These are phyloP conservation scores for Eidolon dupreanum DNA, from an alignment of 2,797 vertebrate species.

Conservation along the genomic window DNA sequence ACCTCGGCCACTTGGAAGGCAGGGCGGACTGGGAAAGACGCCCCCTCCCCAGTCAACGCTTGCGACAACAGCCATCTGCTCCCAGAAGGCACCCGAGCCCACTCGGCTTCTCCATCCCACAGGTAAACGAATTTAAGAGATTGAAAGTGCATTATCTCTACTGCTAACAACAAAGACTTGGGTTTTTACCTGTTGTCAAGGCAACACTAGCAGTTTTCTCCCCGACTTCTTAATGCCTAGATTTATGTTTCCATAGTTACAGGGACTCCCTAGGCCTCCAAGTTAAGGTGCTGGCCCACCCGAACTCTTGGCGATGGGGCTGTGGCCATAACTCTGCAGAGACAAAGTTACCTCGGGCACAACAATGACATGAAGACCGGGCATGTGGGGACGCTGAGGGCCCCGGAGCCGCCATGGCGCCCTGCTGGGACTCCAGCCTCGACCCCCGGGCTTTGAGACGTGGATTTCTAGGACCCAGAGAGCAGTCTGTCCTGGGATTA, in stretches of 20 bases:
- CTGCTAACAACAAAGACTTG: conserved; percentile 68
- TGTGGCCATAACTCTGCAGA: conserved; percentile 6
- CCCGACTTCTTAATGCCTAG: conserved; percentile 81
- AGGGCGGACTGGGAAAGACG: not conserved
- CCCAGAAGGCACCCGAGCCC: not conserved
- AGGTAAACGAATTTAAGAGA: conserved; percentile 59
- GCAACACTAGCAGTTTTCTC: conserved; percentile 81
- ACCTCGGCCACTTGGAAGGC: not conserved
- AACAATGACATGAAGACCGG: not conserved
- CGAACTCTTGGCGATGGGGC: conserved; percentile 48
- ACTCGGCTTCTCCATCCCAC: conserved; percentile 22
- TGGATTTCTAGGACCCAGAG: no score
- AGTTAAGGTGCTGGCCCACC: conserved; percentile 77
- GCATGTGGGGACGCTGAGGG: not conserved
- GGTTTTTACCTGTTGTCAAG: conserved; percentile 83
- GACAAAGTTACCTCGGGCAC: no score
- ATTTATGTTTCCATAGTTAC: conserved; percentile 88
- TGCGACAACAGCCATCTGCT: not conserved
- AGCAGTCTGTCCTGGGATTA: not conserved
- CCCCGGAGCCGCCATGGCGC: not conserved
- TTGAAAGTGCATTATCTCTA: conserved; percentile 51
- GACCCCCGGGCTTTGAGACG: no score
- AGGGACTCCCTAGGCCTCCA: conserved; percentile 81
- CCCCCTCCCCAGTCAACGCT: not conserved
- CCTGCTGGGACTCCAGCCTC: not conserved